Evolutionary conservation across 2,113 vertebrate species (phyloP).

Genomic region (Harpagus bidentatus): DNA sequence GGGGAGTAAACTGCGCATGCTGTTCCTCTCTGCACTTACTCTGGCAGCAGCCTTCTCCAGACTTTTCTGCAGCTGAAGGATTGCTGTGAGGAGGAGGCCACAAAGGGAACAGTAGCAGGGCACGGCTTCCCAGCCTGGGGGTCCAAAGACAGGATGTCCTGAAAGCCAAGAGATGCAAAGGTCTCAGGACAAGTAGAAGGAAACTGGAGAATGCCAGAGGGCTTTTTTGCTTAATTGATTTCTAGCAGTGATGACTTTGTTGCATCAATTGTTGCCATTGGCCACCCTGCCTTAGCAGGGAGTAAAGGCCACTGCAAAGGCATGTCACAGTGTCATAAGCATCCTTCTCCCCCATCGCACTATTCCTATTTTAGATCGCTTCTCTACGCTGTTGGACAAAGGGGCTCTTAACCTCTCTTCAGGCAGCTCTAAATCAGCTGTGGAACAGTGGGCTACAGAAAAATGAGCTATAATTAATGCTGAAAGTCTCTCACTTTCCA

Average conservation of each 20-base stretch:
- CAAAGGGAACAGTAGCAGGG: rapidly evolving
- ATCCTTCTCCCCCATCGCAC: background rate
- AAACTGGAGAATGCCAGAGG: background rate
- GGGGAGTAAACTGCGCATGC: background rate
- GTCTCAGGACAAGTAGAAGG: background rate
- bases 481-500: background rate
- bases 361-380: background rate
- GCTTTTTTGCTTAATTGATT: background rate
- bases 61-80: background rate
- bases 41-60: background rate
- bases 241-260: background rate
- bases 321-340: rapidly evolving
- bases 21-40: too few relatives aligned
- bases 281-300: background rate
- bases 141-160: background rate
- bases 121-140: background rate
- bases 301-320: background rate
- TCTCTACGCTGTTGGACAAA: background rate
- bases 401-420: background rate
- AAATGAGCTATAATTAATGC: background rate
- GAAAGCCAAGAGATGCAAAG: background rate
- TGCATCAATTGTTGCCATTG: background rate
- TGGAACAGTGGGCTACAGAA: background rate
- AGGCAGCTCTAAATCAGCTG: background rate
- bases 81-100: background rate